phyloP scores from a whole-genome alignment of 2,888 invertebrate species.

The Agrotis ipsilon region DNA sequence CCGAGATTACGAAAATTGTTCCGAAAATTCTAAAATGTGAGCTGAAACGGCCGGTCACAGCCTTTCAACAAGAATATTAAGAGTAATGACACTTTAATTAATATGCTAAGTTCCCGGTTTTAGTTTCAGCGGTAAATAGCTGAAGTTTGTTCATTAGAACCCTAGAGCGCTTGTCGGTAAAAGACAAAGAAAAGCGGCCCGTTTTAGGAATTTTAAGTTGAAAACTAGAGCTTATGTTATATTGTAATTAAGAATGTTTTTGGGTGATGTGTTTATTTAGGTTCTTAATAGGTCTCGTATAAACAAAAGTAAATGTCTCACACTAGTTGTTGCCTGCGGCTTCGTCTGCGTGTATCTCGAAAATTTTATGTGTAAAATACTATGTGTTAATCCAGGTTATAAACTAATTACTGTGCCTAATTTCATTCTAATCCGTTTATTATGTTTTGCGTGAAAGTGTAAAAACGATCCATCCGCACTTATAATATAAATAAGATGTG shows the following conservation, averaged over 20 bases:
- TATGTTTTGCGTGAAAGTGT: too few relatives aligned
- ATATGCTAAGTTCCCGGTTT: constrained; percentile 39
- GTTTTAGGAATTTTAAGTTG: constrained; percentile 49
- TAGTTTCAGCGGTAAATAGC: constrained; percentile 35
- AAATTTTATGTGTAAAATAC: too few relatives aligned
- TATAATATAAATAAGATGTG: too few relatives aligned
- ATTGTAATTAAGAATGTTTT: constrained; percentile 8
- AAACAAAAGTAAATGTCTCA: too few relatives aligned
- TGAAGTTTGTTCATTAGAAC: constrained; percentile 55
- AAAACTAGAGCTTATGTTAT: background rate
- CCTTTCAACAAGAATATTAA: constrained; percentile 38
- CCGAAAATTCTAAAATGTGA: constrained; percentile 17
- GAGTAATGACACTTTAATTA: constrained; percentile 50
- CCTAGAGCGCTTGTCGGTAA: constrained; percentile 8
- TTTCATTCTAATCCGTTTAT: too few relatives aligned
- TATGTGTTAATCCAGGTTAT: too few relatives aligned
- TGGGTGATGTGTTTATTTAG: constrained; percentile 2
- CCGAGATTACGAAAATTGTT: constrained; percentile 1
- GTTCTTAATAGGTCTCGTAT: background rate
- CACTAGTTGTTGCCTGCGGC: too few relatives aligned
- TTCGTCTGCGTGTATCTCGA: too few relatives aligned
- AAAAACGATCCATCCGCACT: too few relatives aligned
- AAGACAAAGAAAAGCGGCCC: constrained; percentile 52
- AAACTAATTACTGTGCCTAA: too few relatives aligned
- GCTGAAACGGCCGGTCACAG: constrained; percentile 20